Conservation (phyloP, 2,797 vertebrate species). For the Schizopygopsis malacanthus region DNA sequence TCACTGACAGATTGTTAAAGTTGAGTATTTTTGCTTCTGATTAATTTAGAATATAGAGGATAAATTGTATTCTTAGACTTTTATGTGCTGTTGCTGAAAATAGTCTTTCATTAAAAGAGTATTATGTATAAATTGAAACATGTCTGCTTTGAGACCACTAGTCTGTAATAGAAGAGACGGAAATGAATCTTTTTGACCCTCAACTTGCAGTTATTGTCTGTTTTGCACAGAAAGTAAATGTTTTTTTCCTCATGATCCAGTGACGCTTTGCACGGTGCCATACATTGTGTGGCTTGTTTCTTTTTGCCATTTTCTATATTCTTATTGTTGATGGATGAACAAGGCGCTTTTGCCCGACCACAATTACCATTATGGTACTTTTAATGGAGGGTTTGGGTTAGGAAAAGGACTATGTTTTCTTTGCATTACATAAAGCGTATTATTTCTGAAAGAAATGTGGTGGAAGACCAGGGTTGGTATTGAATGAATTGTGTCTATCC, state of each 20-base stretch:
- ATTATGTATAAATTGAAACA: constrained; percentile 43
- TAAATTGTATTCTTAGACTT: background rate
- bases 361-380: constrained; percentile 19
- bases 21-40: background rate
- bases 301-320: constrained; percentile 1
- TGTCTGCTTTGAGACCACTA: constrained; percentile 22
- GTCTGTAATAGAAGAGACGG: constrained; percentile 9
- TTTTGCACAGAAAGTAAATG: constrained; percentile 9
- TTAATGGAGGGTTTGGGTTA: constrained; percentile 22
- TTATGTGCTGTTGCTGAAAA: constrained; percentile 29
- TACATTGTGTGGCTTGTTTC: constrained; percentile 27
- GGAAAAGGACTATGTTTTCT: constrained; percentile 25
- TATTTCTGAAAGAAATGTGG: constrained; percentile 32
- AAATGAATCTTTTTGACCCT: constrained; percentile 3
- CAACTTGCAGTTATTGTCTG: constrained; percentile 3
- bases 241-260: constrained; percentile 15
- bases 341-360: constrained; percentile 2
- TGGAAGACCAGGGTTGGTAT: constrained; percentile 1
- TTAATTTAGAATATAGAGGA: background rate
- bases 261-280: background rate
- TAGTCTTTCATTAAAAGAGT: constrained; percentile 14
- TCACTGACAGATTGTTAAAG: background rate
- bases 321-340: constrained; percentile 21
- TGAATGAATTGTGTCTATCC: background rate
- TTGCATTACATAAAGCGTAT: constrained; percentile 22